Conservation (phyloP, 2,113 vertebrate genomes). For the Leucosticte australis region DNA sequence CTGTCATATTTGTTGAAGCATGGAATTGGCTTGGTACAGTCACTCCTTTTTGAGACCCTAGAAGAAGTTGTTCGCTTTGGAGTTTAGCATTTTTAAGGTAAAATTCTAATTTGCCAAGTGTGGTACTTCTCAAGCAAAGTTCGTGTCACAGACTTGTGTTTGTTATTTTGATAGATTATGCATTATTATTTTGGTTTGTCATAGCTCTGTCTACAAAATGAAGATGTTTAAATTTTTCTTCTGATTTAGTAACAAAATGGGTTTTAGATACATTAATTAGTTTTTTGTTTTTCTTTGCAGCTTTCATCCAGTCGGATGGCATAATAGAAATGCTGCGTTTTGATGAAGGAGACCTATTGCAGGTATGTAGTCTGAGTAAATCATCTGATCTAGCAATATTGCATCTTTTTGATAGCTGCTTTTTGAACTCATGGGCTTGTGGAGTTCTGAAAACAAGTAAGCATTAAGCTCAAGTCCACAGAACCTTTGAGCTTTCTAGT, state of each 20-base stretch:
- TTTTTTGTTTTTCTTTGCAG: conserved; percentile 74
- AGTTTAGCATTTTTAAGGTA: not conserved
- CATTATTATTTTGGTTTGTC: not conserved
- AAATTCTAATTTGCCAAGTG: not conserved
- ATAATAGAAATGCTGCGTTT: conserved; percentile 97
- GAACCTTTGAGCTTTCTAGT: not conserved
- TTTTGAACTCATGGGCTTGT: not conserved
- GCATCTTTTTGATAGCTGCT: not conserved
- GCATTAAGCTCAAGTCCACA: not conserved
- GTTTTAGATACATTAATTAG: not conserved
- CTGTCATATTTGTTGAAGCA: not conserved
- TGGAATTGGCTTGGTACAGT: not conserved
- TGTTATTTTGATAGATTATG: not conserved
- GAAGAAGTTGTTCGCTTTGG: not conserved
- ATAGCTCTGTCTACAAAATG: not conserved
- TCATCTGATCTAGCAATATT: not conserved
- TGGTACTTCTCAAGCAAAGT: not conserved
- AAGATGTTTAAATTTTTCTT: not conserved
- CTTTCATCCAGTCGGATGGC: conserved; percentile 96
- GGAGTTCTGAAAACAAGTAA: not conserved
- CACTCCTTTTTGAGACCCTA: not conserved
- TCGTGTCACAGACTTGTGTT: not conserved
- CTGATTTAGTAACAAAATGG: not conserved
- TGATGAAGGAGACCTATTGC: conserved; percentile 92
- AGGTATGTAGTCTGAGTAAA: conserved; percentile 75